Evolutionary conservation across 2,888 invertebrate genomes (phyloP).

Genomic region (Itoplectis maculator): DNA sequence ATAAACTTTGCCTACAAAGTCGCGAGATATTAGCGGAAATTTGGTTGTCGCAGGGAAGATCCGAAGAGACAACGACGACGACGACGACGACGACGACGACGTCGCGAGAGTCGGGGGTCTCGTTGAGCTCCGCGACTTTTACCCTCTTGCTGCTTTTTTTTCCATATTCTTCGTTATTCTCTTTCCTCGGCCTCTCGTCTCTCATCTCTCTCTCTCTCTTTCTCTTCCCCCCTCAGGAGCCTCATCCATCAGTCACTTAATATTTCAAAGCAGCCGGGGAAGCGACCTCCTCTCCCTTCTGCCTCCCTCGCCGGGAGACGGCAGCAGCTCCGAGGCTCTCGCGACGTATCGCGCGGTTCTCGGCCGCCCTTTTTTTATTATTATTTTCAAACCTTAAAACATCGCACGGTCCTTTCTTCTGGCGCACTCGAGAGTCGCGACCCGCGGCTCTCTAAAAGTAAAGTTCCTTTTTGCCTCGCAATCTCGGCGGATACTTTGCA

Average conservation of each 20-base stretch:
- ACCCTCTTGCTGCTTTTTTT: slow-evolving; percentile 33
- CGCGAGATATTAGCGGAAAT: not conserved
- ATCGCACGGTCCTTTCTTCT: slow-evolving; percentile 66
- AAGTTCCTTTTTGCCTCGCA: slow-evolving; percentile 72
- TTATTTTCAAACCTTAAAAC: slow-evolving; percentile 81
- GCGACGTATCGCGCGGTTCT: slow-evolving; percentile 32
- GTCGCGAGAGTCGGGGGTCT: not conserved
- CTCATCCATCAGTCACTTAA: slow-evolving; percentile 84
- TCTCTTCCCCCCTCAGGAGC: slow-evolving; percentile 77
- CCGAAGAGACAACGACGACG: not conserved
- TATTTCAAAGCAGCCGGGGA: slow-evolving; percentile 80
- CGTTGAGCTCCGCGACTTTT: slow-evolving; percentile 22
- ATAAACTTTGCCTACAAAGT: not conserved
- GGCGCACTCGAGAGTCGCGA: slow-evolving; percentile 62
- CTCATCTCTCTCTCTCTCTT: slow-evolving; percentile 25
- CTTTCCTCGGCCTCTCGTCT: slow-evolving; percentile 44
- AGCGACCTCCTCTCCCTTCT: slow-evolving; percentile 44
- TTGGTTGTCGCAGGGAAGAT: not conserved
- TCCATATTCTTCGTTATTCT: slow-evolving; percentile 64
- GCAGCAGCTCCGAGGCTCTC: slow-evolving; percentile 16
- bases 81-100: too few species aligned
- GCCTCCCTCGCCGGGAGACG: slow-evolving; percentile 39
- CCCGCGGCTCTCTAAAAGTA: slow-evolving; percentile 75
- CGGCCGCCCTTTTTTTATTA: slow-evolving; percentile 75
- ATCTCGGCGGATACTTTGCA: slow-evolving; percentile 71